Evolutionary conservation across 2,888 invertebrate species (phyloP), one percentile per base, ranked within the genome.

Genomic region (Myopa testacea): DNA sequence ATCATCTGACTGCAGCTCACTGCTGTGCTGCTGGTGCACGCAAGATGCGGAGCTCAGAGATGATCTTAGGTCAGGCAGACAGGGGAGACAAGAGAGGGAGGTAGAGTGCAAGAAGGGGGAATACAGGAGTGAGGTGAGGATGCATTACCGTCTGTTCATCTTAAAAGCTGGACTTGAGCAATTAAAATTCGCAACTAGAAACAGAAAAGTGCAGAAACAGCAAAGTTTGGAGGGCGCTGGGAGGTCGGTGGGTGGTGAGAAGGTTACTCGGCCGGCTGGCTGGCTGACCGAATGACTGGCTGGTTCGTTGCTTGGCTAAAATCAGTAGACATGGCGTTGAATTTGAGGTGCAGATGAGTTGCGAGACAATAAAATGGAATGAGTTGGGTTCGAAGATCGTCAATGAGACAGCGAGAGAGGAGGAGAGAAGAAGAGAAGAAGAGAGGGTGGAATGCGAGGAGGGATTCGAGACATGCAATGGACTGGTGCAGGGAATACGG

Each of bases 171-270:
- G 38, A 55, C 69, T 75, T 68, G 58, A 69, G 60, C 68, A 75
- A 75, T 75, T 75, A 75, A 75, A 75, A 69, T 38, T 67, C 75
- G 50, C 60, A 75, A 75, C 58, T 75, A 68, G 69, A 75, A 67
- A 67, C 65, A 55, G 19, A 16, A 75, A n/a, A 45, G 40, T 5
- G 38, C 37, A 60, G 5, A 72, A n/a, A n/a, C n/a, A n/a, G n/a
- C 7, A 4, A 7, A 55, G 55, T 5, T 55, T 37, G 37, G 8
- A 16, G 67, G 37, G 37, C 63, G 37, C 63, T n/a, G n/a, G 65
- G 58, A 58, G 38, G 38, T 63, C 37, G 63, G 34, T 26, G 12
- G 60, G 60, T 60, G n/a, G 10, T 8, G 62, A 26, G 65, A 5
- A 38, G 65, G 55, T 14, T 50, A 50, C 50, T 50, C 8, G 62